Evolutionary conservation across 2,113 vertebrate genomes (phyloP).

Genomic region (Grantiella picta): DNA sequence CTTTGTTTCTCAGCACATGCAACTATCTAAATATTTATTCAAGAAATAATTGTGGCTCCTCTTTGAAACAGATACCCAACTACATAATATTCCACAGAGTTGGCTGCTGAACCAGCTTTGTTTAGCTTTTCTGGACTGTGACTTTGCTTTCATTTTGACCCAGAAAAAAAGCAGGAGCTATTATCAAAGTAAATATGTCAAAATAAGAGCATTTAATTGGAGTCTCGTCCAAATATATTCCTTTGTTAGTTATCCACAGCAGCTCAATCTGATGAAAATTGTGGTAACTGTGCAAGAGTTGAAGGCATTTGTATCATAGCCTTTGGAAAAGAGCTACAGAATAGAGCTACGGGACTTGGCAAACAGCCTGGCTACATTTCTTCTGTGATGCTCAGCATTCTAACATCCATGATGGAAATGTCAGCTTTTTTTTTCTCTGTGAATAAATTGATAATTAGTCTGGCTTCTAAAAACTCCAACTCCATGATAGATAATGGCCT

Average conservation of each 20-base stretch:
- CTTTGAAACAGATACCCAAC: conserved; percentile 35
- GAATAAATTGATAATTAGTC: conserved; percentile 7
- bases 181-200: conserved; percentile 2
- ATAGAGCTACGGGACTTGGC: neutral
- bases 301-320: neutral
- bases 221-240: conserved; percentile 2
- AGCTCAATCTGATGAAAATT: conserved; percentile 12
- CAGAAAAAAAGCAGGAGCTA: neutral
- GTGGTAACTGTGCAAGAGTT: conserved; percentile 13
- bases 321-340: conserved; percentile 20
- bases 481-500: neutral
- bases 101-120: conserved; percentile 40
- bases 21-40: conserved; percentile 60
- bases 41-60: conserved; percentile 20
- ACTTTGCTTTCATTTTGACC: neutral
- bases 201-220: conserved; percentile 40
- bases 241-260: conserved; percentile 10
- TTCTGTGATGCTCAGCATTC: neutral
- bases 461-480: neutral
- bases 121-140: conserved; percentile 35
- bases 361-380: neutral
- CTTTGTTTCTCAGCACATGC: conserved; percentile 37
- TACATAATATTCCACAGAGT: neutral
- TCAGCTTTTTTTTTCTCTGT: neutral
- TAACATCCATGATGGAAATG: neutral